Percentiles rank a stretch among this genome's conserved stretches.
Evolutionary conservation across 2,797 vertebrate species (phyloP).

Genomic region (Linurgus olivaceus): DNA sequence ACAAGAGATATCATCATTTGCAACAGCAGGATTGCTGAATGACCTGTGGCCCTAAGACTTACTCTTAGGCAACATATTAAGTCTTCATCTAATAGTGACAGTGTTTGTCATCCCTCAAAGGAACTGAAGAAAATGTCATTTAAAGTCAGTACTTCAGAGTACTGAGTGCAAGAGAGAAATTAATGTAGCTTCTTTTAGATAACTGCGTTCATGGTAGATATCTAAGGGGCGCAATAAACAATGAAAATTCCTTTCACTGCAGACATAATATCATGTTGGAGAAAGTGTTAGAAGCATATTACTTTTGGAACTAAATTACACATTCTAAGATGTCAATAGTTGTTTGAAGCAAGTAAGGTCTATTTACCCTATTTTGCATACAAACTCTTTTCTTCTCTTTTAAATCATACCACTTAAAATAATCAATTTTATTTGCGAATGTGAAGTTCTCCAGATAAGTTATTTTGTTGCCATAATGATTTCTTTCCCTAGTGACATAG

Average conservation of each 20-base stretch:
- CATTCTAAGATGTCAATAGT: neutral
- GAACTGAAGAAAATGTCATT: conserved; percentile 39
- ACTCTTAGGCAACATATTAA: conserved; percentile 22
- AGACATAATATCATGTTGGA: neutral
- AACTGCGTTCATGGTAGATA: neutral
- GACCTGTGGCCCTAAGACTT: conserved; percentile 4
- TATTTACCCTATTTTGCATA: neutral
- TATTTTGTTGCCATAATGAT: conserved; percentile 10
- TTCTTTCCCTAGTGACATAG: conserved; percentile 25
- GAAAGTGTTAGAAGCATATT: neutral
- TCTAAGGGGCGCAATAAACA: neutral
- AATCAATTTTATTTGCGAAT: neutral
- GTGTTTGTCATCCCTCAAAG: conserved; percentile 37
- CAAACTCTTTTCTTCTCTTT: neutral
- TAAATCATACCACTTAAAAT: neutral
- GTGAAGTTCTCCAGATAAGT: neutral
- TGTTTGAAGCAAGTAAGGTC: neutral
- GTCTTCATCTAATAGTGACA: neutral
- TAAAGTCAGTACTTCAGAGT: neutral
- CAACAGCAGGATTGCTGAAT: conserved; percentile 31
- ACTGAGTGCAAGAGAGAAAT: conserved; percentile 32
- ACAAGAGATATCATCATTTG: conserved; percentile 51
- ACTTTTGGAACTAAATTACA: neutral
- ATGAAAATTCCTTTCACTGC: conserved; percentile 11
- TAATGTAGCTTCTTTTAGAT: neutral